Conservation (phyloP, 2,797 vertebrate genomes). For the Stomatorhinus walkeri region DNA sequence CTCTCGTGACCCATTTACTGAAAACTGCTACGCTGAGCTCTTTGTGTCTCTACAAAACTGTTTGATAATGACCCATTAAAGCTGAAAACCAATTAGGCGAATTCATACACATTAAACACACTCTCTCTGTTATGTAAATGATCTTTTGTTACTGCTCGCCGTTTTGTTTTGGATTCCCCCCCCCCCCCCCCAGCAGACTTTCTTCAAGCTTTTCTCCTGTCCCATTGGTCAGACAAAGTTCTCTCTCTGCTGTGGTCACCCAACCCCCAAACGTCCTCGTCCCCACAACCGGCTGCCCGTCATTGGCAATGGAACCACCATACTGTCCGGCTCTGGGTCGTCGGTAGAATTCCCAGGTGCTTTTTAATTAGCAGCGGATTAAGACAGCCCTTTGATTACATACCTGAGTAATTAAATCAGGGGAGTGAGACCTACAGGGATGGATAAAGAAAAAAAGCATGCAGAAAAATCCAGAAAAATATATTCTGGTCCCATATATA, state of each 20-base stretch:
- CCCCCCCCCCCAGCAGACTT: not conserved
- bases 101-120: slow-evolving; percentile 21
- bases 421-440: not conserved
- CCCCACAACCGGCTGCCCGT: not conserved
- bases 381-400: not conserved
- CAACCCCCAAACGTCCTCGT: not conserved
- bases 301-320: not conserved
- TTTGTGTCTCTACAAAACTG: slow-evolving; percentile 17
- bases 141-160: slow-evolving; percentile 4
- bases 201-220: not conserved
- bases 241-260: not conserved
- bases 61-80: slow-evolving; percentile 24
- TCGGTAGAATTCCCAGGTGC: not conserved
- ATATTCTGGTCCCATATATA: slow-evolving; percentile 21
- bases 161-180: not conserved
- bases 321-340: not conserved
- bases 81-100: slow-evolving; percentile 22
- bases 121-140: slow-evolving; percentile 23
- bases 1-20: slow-evolving; percentile 35
- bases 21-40: slow-evolving; percentile 22
- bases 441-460: not conserved
- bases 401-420: not conserved
- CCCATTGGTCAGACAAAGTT: not conserved
- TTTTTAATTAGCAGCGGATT: slow-evolving; percentile 3
- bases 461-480: not conserved